Percentiles rank a stretch among this genome's conserved stretches.
Conservation (phyloP, 2,113 vertebrate species). For the Ranitomeya imitator region DNA sequence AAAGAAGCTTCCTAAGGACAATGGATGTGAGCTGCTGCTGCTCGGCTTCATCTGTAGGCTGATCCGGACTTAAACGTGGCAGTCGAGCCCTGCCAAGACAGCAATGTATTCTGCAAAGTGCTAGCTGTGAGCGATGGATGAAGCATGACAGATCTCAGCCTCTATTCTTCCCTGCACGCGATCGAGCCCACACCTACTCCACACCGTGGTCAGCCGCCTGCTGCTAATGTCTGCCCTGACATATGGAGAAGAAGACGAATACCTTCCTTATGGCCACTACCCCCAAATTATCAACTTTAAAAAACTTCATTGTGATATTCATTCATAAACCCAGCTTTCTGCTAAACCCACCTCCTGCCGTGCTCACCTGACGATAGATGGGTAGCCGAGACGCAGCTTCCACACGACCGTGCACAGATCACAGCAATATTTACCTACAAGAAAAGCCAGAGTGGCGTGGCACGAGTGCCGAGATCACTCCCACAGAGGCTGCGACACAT, state of each 20-base stretch:
- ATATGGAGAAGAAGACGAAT: background rate
- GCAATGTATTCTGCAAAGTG: background rate
- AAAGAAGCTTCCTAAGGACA: background rate
- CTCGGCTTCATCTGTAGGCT: background rate
- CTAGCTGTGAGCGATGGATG: background rate
- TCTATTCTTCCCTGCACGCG: background rate
- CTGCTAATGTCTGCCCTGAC: background rate
- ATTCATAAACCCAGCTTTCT: too few species aligned
- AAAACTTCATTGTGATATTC: background rate
- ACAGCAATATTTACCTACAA: background rate
- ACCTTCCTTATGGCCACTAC: background rate
- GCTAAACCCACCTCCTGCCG: background rate
- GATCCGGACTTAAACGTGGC: constrained; percentile 7
- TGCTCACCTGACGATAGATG: background rate
- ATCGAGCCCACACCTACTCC: background rate
- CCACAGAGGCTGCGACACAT: background rate
- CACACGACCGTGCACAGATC: background rate
- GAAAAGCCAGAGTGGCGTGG: background rate
- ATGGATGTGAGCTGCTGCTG: background rate
- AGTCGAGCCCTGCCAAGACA: constrained; percentile 5
- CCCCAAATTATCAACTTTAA: background rate
- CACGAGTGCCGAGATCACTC: background rate
- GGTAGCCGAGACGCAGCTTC: background rate
- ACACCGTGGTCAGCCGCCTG: background rate
- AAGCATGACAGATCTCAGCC: background rate